Evolutionary conservation across 2,797 vertebrate species (phyloP).

Genomic region (Acropternis orthonyx): DNA sequence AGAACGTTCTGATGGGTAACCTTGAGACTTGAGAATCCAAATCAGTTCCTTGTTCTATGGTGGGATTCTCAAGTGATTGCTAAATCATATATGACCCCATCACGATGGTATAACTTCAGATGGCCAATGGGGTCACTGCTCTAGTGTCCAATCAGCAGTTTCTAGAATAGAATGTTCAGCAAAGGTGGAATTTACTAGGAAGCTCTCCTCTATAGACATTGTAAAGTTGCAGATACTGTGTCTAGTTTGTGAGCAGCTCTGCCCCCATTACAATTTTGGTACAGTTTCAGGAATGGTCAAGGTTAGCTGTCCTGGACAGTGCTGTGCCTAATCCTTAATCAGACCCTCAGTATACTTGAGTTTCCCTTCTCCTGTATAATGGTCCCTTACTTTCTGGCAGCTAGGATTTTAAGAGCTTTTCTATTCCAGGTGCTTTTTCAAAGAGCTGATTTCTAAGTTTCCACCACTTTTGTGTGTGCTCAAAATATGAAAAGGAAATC

Average conservation of each 20-base stretch:
- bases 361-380: background rate
- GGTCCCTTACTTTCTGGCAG: background rate
- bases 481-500: constrained; percentile 4
- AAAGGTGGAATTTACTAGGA: background rate
- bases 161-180: background rate
- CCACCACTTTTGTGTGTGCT: background rate
- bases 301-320: background rate
- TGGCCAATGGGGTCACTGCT: background rate
- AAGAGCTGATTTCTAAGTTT: background rate
- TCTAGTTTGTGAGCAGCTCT: background rate
- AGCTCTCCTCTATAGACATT: background rate
- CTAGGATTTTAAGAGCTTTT: background rate
- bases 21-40: background rate
- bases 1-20: background rate
- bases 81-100: background rate
- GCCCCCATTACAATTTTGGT: background rate
- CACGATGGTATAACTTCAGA: background rate
- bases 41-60: background rate
- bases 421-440: background rate
- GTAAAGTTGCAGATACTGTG: background rate
- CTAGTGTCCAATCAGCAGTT: background rate
- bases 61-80: background rate
- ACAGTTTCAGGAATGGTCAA: background rate
- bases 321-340: background rate
- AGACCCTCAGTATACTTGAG: background rate